Evolutionary conservation across 2,888 invertebrate species (phyloP).

Genomic region (Bedellia somnulentella): DNA sequence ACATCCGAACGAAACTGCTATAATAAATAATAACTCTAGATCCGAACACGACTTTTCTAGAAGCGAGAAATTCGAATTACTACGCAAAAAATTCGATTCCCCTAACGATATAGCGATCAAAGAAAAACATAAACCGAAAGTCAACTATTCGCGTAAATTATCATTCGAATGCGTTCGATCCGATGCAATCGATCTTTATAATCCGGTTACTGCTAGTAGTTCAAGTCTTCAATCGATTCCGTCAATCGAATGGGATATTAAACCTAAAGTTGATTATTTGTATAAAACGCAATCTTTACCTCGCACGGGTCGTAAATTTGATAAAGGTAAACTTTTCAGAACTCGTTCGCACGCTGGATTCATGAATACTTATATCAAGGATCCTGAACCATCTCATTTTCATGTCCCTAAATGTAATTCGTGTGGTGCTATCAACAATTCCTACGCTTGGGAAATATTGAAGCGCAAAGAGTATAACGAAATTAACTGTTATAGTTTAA

Average conservation of each 20-base stretch:
- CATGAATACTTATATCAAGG: slow-evolving; percentile 31
- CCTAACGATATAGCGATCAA: slow-evolving; percentile 11
- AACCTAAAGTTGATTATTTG: slow-evolving; percentile 23
- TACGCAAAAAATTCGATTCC: slow-evolving; percentile 25
- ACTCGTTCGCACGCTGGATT: slow-evolving; percentile 45
- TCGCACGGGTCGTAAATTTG: slow-evolving; percentile 14
- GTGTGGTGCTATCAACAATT: slow-evolving; percentile 23
- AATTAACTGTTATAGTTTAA: too few relatives aligned
- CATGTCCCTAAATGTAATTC: slow-evolving; percentile 39
- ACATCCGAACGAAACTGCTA: too few relatives aligned
- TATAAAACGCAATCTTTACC: slow-evolving; percentile 30
- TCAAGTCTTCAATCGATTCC: slow-evolving; percentile 39
- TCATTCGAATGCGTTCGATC: slow-evolving; percentile 11
- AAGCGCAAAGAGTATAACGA: too few relatives aligned
- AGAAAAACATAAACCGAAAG: slow-evolving; percentile 34
- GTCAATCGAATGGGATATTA: slow-evolving; percentile 40
- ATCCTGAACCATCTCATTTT: slow-evolving; percentile 40
- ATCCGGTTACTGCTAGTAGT: slow-evolving; percentile 21
- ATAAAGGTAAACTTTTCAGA: slow-evolving; percentile 21
- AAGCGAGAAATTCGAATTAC: slow-evolving; percentile 25
- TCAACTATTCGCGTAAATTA: slow-evolving; percentile 19
- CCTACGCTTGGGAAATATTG: slow-evolving; percentile 22
- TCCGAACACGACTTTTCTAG: slow-evolving; percentile 30
- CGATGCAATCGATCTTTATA: slow-evolving; percentile 13
- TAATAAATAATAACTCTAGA: too few relatives aligned